Evolutionary conservation across 1,140 invertebrate genomes (phyloP).

Genomic region (Pachypeltis micranthus): DNA sequence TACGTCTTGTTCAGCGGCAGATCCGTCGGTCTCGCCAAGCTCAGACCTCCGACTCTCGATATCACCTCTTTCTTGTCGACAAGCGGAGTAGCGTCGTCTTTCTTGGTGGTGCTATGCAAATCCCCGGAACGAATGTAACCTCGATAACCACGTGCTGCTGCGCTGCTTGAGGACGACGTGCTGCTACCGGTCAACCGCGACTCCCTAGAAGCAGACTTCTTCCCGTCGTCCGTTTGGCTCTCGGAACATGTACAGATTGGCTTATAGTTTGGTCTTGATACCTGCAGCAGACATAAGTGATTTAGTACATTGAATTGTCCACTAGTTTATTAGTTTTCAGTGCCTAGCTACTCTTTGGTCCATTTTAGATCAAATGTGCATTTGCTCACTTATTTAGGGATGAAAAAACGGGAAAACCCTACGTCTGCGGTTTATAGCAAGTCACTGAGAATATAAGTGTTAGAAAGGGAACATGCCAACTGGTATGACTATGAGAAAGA

Average conservation of each 20-base stretch:
- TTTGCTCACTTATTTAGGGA: too few relatives aligned
- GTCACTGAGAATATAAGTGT: too few relatives aligned
- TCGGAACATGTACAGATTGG: conserved; percentile 14
- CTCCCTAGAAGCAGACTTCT: conserved; percentile 6
- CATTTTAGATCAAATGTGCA: too few relatives aligned
- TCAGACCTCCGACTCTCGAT: conserved; percentile 16
- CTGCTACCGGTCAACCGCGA: neutral
- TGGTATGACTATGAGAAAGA: too few relatives aligned
- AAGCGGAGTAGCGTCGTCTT: conserved; percentile 7
- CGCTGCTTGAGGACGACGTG: neutral
- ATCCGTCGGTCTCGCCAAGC: conserved; percentile 23
- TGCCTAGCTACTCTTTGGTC: too few relatives aligned
- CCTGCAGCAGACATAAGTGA: neutral
- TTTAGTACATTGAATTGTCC: too few relatives aligned
- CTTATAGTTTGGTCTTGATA: conserved; percentile 18
- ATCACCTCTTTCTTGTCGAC: neutral
- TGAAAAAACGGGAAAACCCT: too few relatives aligned
- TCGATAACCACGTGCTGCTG: neutral
- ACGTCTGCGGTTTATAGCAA: too few relatives aligned
- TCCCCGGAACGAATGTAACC: conserved; percentile 5
- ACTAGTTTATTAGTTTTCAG: too few relatives aligned
- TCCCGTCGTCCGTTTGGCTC: conserved; percentile 24
- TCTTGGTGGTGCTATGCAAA: neutral
- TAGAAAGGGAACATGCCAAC: too few relatives aligned
- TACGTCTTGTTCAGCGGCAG: neutral